These are phyloP conservation scores for Microplitis demolitor DNA, from an alignment of 1,140 invertebrate genomes.

Conservation along the genomic window DNA sequence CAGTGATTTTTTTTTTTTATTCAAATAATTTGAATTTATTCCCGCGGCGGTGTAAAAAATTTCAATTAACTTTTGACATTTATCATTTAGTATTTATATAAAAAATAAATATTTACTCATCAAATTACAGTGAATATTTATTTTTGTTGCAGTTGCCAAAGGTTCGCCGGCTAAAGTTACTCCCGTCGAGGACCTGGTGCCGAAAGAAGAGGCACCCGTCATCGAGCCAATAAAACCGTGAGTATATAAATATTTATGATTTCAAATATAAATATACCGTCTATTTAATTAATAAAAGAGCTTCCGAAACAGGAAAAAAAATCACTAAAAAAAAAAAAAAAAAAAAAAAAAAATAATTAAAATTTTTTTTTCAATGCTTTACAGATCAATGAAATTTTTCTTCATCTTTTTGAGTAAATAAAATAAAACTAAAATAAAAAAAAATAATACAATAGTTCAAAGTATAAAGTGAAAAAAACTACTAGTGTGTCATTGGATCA, in stretches of 20 bases:
- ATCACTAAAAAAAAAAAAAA: no score
- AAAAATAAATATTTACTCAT: not conserved
- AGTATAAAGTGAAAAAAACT: not conserved
- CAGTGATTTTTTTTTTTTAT: no score
- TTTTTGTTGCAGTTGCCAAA: constrained; percentile 49
- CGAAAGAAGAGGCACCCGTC: constrained; percentile 45
- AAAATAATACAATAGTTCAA: no score
- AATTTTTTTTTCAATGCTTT: no score
- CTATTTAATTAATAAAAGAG: no score
- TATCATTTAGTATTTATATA: not conserved
- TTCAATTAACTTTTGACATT: no score
- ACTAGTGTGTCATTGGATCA: not conserved
- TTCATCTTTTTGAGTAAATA: not conserved
- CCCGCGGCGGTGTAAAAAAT: no score
- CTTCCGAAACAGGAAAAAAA: no score
- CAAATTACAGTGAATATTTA: not conserved
- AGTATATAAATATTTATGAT: constrained; percentile 24
- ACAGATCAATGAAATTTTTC: no score
- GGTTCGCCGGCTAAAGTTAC: constrained; percentile 49
- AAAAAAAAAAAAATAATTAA: no score
- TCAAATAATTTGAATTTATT: no score
- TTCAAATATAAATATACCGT: no score
- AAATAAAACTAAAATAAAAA: not conserved
- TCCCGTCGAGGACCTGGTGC: constrained; percentile 47
- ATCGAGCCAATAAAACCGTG: constrained; percentile 44